Percentiles rank a stretch among this genome's conserved stretches.
Evolutionary conservation across 2,888 invertebrate genomes (phyloP).

Genomic region (Sarcophaga carnaria): DNA sequence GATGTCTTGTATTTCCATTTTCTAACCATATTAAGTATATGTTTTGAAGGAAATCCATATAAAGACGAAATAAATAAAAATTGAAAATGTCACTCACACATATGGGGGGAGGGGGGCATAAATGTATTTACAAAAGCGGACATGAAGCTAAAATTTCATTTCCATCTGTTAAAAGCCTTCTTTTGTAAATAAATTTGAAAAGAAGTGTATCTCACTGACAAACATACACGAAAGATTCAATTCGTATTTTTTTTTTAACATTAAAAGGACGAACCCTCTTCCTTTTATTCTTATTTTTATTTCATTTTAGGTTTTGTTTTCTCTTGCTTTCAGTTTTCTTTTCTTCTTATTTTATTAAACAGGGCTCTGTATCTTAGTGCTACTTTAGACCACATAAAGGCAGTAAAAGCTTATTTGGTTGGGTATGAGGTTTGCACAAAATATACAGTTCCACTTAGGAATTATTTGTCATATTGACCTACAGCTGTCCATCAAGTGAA

Average conservation of each 20-base stretch:
- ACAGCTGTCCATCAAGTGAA: no score
- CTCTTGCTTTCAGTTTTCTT: not conserved
- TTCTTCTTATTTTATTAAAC: not conserved
- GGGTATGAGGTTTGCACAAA: no score
- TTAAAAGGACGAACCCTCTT: not conserved
- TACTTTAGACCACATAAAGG: no score
- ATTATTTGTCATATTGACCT: no score
- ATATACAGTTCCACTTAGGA: no score
- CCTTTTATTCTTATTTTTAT: not conserved
- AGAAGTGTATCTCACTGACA: no score
- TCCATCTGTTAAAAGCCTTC: constrained; percentile 19
- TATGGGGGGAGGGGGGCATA: not conserved
- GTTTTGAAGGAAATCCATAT: not conserved
- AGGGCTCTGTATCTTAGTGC: not conserved
- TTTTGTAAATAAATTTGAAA: not conserved
- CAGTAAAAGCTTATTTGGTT: no score
- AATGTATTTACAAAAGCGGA: not conserved
- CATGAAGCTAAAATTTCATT: not conserved
- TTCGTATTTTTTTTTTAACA: no score
- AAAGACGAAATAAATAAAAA: constrained; percentile 10
- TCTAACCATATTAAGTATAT: not conserved
- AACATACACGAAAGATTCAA: no score
- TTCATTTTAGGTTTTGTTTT: no score
- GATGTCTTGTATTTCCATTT: not conserved
- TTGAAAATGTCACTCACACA: constrained; percentile 3